Conservation (phyloP, 1,140 invertebrate genomes). For the Platorchestia sp. region DNA sequence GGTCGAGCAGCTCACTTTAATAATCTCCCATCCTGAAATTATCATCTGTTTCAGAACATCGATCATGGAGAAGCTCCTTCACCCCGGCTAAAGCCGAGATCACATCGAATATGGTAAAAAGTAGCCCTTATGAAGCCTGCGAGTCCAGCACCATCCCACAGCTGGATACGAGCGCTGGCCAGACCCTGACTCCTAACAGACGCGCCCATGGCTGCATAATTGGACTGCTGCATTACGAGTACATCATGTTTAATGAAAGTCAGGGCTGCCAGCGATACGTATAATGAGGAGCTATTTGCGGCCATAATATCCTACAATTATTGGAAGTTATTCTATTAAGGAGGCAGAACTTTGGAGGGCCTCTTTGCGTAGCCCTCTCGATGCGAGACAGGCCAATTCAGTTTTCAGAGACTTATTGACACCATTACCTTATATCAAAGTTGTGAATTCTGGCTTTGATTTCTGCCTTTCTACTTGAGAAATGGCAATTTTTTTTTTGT, state of each 20-base stretch:
- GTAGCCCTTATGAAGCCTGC: no score
- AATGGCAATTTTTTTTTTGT: background rate
- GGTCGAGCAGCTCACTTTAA: background rate
- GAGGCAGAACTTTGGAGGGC: background rate
- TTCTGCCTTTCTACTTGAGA: background rate
- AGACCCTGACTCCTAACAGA: background rate
- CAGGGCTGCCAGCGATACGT: constrained; percentile 33
- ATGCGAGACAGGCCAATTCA: background rate
- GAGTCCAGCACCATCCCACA: background rate
- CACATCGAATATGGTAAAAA: no score
- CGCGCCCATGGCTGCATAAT: background rate
- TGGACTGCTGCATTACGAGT: background rate
- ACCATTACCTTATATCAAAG: background rate
- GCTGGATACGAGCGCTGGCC: background rate
- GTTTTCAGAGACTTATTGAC: background rate
- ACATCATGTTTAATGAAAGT: constrained; percentile 6
- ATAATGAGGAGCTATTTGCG: constrained; percentile 29
- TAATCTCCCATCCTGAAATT: background rate
- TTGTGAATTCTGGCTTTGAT: background rate
- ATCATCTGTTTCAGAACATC: no score
- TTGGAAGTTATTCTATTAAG: constrained; percentile 44
- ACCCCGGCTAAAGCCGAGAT: no score
- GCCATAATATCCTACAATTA: background rate
- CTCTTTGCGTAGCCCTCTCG: background rate
- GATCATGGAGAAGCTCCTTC: no score